These are phyloP conservation scores for Luscinia megarhynchos DNA, from an alignment of 2,797 vertebrate genomes.

Conservation along the genomic window DNA sequence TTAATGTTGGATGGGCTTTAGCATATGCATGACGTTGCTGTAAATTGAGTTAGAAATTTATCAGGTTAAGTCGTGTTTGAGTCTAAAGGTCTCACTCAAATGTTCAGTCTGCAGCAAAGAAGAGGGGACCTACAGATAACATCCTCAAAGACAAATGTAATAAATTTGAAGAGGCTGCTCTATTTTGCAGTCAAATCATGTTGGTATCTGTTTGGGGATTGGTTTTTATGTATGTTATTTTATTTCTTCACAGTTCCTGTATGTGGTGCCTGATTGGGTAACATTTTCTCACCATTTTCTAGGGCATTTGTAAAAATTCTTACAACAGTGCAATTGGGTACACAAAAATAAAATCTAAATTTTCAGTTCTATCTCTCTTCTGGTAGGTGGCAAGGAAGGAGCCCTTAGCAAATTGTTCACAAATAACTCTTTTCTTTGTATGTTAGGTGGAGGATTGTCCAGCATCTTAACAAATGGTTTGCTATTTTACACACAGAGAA, in stretches of 20 bases:
- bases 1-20: slow-evolving; percentile 57
- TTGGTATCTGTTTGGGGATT: not conserved
- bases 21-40: slow-evolving; percentile 61
- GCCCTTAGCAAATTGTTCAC: not conserved
- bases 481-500: not conserved
- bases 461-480: not conserved
- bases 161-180: not conserved
- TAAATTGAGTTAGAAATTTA: slow-evolving; percentile 65
- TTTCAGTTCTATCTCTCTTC: not conserved
- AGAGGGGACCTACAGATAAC: slow-evolving; percentile 6
- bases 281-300: not conserved
- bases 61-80: slow-evolving; percentile 62
- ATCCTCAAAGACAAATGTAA: slow-evolving; percentile 6
- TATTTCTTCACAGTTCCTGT: not conserved
- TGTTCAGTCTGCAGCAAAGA: slow-evolving; percentile 31
- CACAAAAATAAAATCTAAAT: not conserved
- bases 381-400: not conserved
- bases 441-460: not conserved
- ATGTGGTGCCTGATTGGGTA: not conserved
- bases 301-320: not conserved
- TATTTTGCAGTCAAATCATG: not conserved
- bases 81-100: slow-evolving; percentile 54
- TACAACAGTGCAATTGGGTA: not conserved
- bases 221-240: accelerated
- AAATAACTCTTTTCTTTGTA: not conserved